Evolutionary conservation across 2,888 invertebrate genomes (phyloP), one percentile per base, ranked within the genome.

Genomic region (Tyria jacobaeae): DNA sequence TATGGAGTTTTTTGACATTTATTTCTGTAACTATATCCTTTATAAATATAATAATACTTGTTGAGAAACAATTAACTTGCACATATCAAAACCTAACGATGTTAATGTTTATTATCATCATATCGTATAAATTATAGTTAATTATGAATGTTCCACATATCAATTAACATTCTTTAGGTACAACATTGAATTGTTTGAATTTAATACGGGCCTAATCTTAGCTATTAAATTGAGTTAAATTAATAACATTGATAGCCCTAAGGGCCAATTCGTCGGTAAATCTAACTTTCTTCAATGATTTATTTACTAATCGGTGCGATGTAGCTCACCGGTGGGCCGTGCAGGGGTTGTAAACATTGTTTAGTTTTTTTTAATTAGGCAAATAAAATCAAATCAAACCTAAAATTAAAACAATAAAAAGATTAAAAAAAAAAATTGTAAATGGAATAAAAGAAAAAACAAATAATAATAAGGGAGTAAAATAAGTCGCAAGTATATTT

Each of bases 281-380:
- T 57, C 67, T 69, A 67, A 73, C 78, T 83, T 83, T 85, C 84
- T 76, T 83, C 64, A 72, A 65, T 80, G 77, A 83, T 80, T 84
- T 77, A 83, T 81, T 71, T 71, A 68, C 53, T 52, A 57, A 66
- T 61, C 10, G 35, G 15, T 72, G 71, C 71, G 66, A 67, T 66
- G 65, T 58, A 34, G 61, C 59, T 66, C 64, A 66, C 49, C 44
- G 48, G 55, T 74, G 49, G 60, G 37, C 58, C 39, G 49, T n/a
- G 10, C 52, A 53, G 62, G 24, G 54, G 31, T 57, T 5, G 57
- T 15, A 39, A 24, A 62, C 62, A 17, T 39, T 57, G 41, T 27
- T 9, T n/a, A n/a, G n/a, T n/a, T n/a, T n/a, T n/a, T n/a, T n/a
- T n/a, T n/a, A n/a, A n/a, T n/a, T n/a, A n/a, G n/a, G n/a, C n/a